phyloP scores from a whole-genome alignment of 2,113 vertebrate genomes.

The Heliornis fulica region DNA sequence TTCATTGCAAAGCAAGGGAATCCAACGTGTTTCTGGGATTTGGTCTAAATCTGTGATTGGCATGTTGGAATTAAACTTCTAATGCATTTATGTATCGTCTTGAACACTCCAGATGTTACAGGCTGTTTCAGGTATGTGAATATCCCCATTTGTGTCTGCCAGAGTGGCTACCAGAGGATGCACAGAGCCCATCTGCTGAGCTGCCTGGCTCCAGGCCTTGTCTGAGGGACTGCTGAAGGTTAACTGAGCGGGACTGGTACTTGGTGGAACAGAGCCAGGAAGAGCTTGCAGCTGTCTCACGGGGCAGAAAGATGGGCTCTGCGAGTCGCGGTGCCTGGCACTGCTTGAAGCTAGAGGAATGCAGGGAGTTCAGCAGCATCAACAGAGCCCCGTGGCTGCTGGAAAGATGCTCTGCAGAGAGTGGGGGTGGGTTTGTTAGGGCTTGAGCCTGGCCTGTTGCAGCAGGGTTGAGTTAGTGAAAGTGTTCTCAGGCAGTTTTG shows the following conservation, averaged over 20 bases:
- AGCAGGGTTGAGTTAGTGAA: neutral
- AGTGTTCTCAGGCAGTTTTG: neutral
- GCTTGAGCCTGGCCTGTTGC: neutral
- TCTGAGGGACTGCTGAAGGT: neutral
- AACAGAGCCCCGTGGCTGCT: neutral
- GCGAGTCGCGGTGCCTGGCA: constrained; percentile 70
- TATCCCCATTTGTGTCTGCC: neutral
- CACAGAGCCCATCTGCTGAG: neutral
- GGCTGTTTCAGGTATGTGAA: neutral
- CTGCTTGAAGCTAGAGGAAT: constrained; percentile 41
- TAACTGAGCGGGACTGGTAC: neutral
- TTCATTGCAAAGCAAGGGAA: neutral
- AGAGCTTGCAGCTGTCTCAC: neutral
- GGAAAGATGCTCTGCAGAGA: neutral
- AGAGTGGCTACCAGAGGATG: neutral
- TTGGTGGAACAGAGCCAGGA: constrained; percentile 33
- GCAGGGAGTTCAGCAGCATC: constrained; percentile 12
- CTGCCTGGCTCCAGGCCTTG: neutral
- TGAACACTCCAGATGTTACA: neutral
- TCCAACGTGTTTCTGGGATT: neutral
- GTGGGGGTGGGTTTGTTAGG: neutral
- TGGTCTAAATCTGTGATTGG: neutral
- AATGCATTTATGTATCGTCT: neutral
- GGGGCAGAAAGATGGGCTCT: neutral
- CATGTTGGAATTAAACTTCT: neutral